Evolutionary conservation across 1,140 invertebrate species (phyloP), one percentile per base, ranked within the genome.

Genomic region (Solenopsis invicta): DNA sequence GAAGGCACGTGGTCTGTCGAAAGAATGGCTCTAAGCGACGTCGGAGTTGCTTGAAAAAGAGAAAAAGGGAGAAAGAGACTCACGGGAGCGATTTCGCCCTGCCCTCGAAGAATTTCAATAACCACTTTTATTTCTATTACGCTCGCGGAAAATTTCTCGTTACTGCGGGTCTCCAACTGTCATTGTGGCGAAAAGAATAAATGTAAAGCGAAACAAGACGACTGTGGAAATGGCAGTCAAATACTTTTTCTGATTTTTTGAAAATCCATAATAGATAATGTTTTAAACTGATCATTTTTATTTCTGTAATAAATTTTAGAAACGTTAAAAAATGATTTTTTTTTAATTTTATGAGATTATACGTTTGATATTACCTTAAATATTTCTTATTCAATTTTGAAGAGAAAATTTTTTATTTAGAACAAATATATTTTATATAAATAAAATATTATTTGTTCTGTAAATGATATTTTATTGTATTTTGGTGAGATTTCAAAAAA

Each of bases 21-120:
- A 89, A 91, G 88, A 90, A 91, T 91, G 84, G 87, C 41, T 87
- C 71, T 61, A 75, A 74, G 50, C 61, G 62, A 78, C n/a, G 24
- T 81, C 52, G 50, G 52, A 77, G 29, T 61, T 69, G 64, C 50
- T 80, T n/a, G 76, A 56, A 69, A 61, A 61, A 52, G 59, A 50
- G 29, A 13, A 64, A 45, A 29, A 37, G 41, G 52, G 21, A 59
- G 50, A 62, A 64, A 41, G 41, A 62, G 64, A 67, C 18, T 13
- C 52, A 34, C n/a, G 52, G 48, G 50, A 72, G 13, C 41, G 77
- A 81, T 71, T 48, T 54, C 59, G 81, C 10, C 56, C 29, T 48
- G 24, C 9, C 13, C 78, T 64, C 52, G 18, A 89, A 89, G 90
- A 92, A 92, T 92, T 91, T 92, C 91, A 92, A 92, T 92, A 92